Conservation (phyloP, 2,888 invertebrate species). For the Sylvicola fuscatus region DNA sequence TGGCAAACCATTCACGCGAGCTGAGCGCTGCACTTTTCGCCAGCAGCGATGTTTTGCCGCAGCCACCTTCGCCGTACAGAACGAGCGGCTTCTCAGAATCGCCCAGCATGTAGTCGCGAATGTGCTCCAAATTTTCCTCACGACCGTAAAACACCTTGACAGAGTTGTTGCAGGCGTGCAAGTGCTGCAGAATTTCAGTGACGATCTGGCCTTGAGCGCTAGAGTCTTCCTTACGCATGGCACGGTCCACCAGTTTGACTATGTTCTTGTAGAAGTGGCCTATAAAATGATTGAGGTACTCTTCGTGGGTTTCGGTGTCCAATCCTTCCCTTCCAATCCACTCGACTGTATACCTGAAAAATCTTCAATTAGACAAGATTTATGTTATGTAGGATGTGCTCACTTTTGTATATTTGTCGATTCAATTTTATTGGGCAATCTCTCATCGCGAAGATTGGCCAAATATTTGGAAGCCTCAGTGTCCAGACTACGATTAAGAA, state of each 20-base stretch:
- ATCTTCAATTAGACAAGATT: slow-evolving; percentile 3
- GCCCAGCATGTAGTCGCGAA: slow-evolving; percentile 64
- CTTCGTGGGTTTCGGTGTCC: slow-evolving; percentile 78
- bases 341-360: slow-evolving; percentile 69
- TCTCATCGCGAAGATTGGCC: slow-evolving; percentile 72
- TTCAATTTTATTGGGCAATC: slow-evolving; percentile 76
- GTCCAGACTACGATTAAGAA: slow-evolving; percentile 77
- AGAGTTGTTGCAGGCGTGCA: slow-evolving; percentile 88
- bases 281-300: slow-evolving; percentile 85
- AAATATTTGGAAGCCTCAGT: slow-evolving; percentile 80
- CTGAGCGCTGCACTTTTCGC: slow-evolving; percentile 79
- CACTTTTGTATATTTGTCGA: slow-evolving; percentile 75
- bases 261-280: slow-evolving; percentile 88
- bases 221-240: slow-evolving; percentile 90
- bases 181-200: slow-evolving; percentile 83
- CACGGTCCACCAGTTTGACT: slow-evolving; percentile 73
- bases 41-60: slow-evolving; percentile 90
- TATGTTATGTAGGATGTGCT: slow-evolving; percentile 9
- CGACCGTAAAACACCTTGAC: slow-evolving; percentile 87
- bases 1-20: slow-evolving; percentile 48
- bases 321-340: slow-evolving; percentile 94
- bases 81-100: slow-evolving; percentile 75
- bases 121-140: slow-evolving; percentile 61
- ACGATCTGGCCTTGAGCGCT: slow-evolving; percentile 86
- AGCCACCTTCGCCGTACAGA: slow-evolving; percentile 86